Evolutionary conservation across 2,797 vertebrate genomes (phyloP), one percentile per base, ranked within the genome.

Genomic region (Mallotus villosus): DNA sequence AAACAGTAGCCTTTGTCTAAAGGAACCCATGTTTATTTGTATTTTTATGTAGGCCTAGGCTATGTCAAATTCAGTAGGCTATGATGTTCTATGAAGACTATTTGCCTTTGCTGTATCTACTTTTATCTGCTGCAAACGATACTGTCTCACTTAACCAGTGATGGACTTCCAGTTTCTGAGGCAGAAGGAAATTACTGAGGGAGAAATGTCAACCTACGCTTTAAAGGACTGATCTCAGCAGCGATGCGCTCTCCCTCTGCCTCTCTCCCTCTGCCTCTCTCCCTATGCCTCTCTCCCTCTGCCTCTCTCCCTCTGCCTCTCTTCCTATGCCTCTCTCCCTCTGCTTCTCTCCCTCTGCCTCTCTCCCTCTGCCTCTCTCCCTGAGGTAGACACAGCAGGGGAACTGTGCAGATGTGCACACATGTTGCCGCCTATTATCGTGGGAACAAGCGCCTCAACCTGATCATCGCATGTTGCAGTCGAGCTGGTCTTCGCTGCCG

Each of bases 121-220:
- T 64, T 64, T 5, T 14, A 70, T 75, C 81, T 81, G 58, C 78
- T 5, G 37, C 68, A 51, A 64, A 67, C 76, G 74, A 61, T 79
- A 49, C 71, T 76, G 21, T 74, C 82, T 84, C 74, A 60, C 84
- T 79, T 78, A 74, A 71, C 68, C 84, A 70, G 81, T 41, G 46
- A 72, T 75, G 63, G 76, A 82, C 75, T 74, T 77, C 76, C 79
- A 78, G 75, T 68, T 79, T 84, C 80, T 80, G 59, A 77, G 73
- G 77, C 71, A 84, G 80, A 77, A 81, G 70, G 63, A 61, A 22
- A 57, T 71, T 66, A 68, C 24, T 62, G 21, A 60, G 86, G 82
- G 81, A 84, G 85, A 85, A 87, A 90, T 88, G 81, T 86, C 87
- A 88, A 72, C 82, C 89, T 74, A 62, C 80, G 82, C 89, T 84